Percentiles rank a stretch among this genome's conserved stretches.
Conservation (phyloP, 2,888 invertebrate genomes). For the Thalpophila matura region DNA sequence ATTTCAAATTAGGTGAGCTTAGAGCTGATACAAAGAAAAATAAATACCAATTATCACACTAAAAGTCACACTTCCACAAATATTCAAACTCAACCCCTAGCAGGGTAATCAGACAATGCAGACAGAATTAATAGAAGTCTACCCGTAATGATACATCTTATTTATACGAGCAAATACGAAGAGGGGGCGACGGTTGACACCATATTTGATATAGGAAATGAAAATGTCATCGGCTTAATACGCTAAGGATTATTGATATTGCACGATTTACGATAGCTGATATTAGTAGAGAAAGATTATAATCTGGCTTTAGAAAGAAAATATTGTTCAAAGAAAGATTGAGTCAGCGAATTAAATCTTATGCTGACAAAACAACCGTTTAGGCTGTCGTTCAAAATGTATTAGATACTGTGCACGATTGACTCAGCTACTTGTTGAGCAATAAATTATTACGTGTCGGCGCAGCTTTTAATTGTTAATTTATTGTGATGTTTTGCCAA, state of each 20-base stretch:
- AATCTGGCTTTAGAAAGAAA: slow-evolving; percentile 2
- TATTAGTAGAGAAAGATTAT: slow-evolving; percentile 60
- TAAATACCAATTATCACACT: slow-evolving; percentile 8
- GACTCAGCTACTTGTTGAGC: slow-evolving; percentile 11
- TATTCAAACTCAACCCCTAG: slow-evolving; percentile 47
- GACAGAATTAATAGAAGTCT: slow-evolving; percentile 55
- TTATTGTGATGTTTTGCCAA: slow-evolving; percentile 33
- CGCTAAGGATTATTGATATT: slow-evolving; percentile 86
- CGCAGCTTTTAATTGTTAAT: slow-evolving; percentile 53
- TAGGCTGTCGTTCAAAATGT: background rate
- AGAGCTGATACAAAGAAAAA: background rate
- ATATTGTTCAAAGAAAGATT: background rate
- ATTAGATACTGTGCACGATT: slow-evolving; percentile 22
- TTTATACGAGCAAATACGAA: slow-evolving; percentile 78
- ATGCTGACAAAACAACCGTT: slow-evolving; percentile 20
- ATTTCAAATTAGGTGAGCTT: background rate
- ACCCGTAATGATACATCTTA: slow-evolving; percentile 74
- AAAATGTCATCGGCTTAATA: slow-evolving; percentile 88
- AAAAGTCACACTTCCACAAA: slow-evolving; percentile 38
- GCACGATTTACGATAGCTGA: slow-evolving; percentile 65
- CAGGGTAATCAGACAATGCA: slow-evolving; percentile 52
- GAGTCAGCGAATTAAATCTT: background rate
- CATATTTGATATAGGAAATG: slow-evolving; percentile 88
- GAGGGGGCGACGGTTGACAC: slow-evolving; percentile 67
- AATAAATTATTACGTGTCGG: slow-evolving; percentile 42